A percentile compares a stretch with the other conserved stretches of the same genome.
Conservation (phyloP, 2,888 invertebrate species). For the Miltochrista miniata region DNA sequence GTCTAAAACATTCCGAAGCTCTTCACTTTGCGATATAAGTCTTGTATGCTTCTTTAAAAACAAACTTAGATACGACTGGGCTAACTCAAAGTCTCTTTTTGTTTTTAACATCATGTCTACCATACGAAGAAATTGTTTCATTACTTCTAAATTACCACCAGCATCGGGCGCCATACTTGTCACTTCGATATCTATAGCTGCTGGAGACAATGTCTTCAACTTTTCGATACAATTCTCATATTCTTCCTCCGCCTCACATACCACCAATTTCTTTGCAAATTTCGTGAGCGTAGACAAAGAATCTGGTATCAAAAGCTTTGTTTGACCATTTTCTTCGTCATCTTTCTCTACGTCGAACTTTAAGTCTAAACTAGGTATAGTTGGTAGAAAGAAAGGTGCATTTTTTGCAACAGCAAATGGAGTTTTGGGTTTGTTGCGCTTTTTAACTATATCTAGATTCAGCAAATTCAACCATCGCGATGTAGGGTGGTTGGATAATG, state of each 20-base stretch:
- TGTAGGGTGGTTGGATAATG: conserved; percentile 92
- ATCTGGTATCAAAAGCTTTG: conserved; percentile 82
- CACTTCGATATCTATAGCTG: conserved; percentile 94
- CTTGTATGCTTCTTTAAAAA: conserved; percentile 92
- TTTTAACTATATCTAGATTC: conserved; percentile 92
- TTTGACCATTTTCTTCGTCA: conserved; percentile 59
- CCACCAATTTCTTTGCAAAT: conserved; percentile 86
- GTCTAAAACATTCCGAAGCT: conserved; percentile 80
- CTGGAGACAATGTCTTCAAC: conserved; percentile 89
- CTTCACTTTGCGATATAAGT: conserved; percentile 80
- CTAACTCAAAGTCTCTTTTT: conserved; percentile 93
- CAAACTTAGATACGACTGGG: conserved; percentile 94
- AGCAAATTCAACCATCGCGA: conserved; percentile 97
- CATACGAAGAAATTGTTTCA: conserved; percentile 91
- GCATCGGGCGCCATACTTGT: conserved; percentile 89
- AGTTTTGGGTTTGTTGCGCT: conserved; percentile 94
- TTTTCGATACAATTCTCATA: conserved; percentile 84
- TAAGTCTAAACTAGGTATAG: conserved; percentile 91
- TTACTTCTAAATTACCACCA: conserved; percentile 87
- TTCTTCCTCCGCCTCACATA: conserved; percentile 73
- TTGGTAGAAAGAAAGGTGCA: conserved; percentile 98
- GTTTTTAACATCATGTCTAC: conserved; percentile 87
- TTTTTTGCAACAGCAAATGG: conserved; percentile 92
- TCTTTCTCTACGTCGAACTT: conserved; percentile 89
- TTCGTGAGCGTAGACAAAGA: conserved; percentile 86